Base-by-base conservation (phyloP, 2,888 invertebrate species). In the Smittia aterrima region DNA sequence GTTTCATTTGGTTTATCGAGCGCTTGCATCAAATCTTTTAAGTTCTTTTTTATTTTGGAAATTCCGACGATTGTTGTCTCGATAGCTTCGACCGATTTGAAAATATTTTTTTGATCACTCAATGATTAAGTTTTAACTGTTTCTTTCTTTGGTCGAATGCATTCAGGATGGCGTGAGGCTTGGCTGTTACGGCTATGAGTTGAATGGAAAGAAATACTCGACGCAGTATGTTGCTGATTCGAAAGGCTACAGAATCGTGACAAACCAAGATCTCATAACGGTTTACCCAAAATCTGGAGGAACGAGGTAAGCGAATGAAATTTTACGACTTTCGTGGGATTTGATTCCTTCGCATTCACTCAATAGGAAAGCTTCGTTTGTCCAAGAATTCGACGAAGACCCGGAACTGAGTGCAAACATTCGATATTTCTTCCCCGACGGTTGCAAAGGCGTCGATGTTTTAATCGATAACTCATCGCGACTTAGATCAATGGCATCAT, bases 171-270 rank as follows among this genome's bases (percentile, higher is more conserved):
- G 70, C 1, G 70, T 70, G 11, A 1, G 70, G 27, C 54, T 70
- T 1, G 70, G 70, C 1, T 70, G 70, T 53, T 70, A 54, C 22
- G 70, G 70, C 6, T 54, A 32, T 25, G 54, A 53, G 27, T 11
- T 54, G 1, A 27, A 70, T 20, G 70, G 70, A 2, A 70, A 70
- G 13, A 53, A 70, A 18, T 70, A 54, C 27, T 16, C 41, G 20
- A 70, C 70, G 11, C 53, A 27, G 22, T 70, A 70, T 11, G 70
- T 70, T 16, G 70, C 70, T n/a, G 70, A 70, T 70, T 11, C 53
- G 2, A 16, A 18, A 7, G 70, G 70, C 4, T 70, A 70, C n/a
- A 53, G 70, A 70, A 20, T 54, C n/a, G 70, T 70, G n/a, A 53
- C 70, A 7, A 18, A 24, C 24, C 27, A 70, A 70, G 70, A 54